Evolutionary conservation across 2,113 vertebrate genomes (phyloP).

Genomic region (Glaucidium brasilianum): DNA sequence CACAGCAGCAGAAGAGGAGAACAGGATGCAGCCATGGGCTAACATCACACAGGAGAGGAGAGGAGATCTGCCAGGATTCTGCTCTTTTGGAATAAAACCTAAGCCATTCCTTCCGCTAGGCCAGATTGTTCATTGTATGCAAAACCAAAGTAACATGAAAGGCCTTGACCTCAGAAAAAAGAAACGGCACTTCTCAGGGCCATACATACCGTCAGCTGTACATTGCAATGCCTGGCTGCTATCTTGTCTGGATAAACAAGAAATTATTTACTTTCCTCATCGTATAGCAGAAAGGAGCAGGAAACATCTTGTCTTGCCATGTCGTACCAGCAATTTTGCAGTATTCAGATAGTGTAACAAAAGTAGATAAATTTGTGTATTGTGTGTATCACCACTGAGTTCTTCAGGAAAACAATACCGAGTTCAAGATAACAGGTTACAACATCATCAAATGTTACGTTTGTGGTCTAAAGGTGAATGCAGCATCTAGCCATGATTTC

Average conservation of each 20-base stretch:
- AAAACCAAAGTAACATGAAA: background rate
- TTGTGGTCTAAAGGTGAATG: background rate
- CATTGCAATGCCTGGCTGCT: background rate
- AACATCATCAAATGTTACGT: background rate
- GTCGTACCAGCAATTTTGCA: conserved; percentile 14
- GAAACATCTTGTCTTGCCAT: conserved; percentile 58
- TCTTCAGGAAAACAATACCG: background rate
- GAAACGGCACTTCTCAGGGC: background rate
- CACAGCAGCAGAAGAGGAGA: background rate
- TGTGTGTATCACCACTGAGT: background rate
- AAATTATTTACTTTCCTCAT: conserved; percentile 5
- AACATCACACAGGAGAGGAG: fast-evolving
- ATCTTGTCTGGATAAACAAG: conserved; percentile 14
- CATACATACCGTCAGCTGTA: background rate
- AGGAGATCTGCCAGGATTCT: background rate
- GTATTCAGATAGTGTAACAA: background rate
- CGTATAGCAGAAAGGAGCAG: conserved; percentile 39
- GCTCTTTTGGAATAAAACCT: background rate
- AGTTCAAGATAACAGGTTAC: background rate
- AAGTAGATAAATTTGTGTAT: background rate
- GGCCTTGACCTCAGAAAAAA: conserved; percentile 46
- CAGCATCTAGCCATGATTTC: background rate
- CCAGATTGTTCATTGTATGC: background rate
- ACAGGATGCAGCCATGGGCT: fast-evolving
- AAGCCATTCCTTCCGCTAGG: background rate